Percentiles rank a stretch among this genome's conserved stretches.
Conservation (phyloP, 64 coral and sea anemone genomes). For the Montipora capricornis region DNA sequence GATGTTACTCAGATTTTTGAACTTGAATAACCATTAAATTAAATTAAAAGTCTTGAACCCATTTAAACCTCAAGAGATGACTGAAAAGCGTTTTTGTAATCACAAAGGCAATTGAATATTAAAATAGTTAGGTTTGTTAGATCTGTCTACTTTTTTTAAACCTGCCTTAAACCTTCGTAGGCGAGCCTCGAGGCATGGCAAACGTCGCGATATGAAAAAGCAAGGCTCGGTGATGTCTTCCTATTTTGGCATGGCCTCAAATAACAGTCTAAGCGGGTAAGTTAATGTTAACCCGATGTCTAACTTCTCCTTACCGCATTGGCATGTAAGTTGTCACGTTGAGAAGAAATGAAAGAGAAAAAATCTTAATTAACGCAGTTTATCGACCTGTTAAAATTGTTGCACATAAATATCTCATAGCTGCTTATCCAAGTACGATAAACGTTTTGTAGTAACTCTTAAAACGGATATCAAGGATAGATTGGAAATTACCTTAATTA, state of each 20-base stretch:
- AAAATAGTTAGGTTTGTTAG: neutral
- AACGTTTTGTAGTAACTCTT: no score
- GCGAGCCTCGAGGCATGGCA: neutral
- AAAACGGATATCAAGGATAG: no score
- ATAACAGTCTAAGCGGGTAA: neutral
- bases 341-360: neutral
- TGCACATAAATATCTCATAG: neutral
- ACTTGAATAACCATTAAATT: no score
- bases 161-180: neutral
- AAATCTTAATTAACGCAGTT: neutral
- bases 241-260: conserved; percentile 34
- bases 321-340: neutral
- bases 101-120: neutral
- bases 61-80: no score
- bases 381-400: neutral
- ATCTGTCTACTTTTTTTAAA: neutral
- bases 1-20: no score
- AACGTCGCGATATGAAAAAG: conserved; percentile 47
- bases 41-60: no score
- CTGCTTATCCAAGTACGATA: no score
- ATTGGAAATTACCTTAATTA: no score
- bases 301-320: neutral
- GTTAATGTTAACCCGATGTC: neutral
- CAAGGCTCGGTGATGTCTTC: conserved; percentile 40
- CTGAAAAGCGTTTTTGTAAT: no score